Base-by-base conservation (phyloP, 1,140 invertebrate species). In the Micrasema minimum region DNA sequence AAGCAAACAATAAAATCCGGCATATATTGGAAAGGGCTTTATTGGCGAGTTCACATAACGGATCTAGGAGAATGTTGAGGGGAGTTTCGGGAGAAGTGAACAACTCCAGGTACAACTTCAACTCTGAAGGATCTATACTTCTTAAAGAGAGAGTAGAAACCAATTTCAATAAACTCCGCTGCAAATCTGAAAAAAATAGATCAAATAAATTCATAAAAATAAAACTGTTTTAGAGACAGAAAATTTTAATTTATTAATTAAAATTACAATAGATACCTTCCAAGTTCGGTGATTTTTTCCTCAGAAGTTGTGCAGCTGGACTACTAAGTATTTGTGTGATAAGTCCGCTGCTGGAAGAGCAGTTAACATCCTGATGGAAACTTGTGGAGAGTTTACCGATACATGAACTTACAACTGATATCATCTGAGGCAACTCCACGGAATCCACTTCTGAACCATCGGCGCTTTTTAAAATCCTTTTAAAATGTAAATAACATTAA, bases 1-100 rank as follows among this genome's bases (percentile, higher is more conserved):
- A 89, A 90, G 4, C 83, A 82, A 2, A 90, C 77, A 31, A 86
- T 86, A 64, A 84, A 88, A 72, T 88, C 87, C 0, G 89, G 89
- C 71, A 79, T 75, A 79, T 75, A 76, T 86, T 85, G 3, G 82
- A 81, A 37, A 80, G 77, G 14, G 83, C 82, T 4, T 77, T 76
- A 9, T 82, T 65, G 1, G 86, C 82, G 1, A 90, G 75, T 11
- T 83, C 83, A 26, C 78, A 79, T 12, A 90, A 79, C 9, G 88
- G 84, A 14, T 82, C 78, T 10, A 90, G 75, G 45, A 90, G 78
- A 20, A 81, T 75, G 48, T 81, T 76, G 35, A 90, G 72, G 2
- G 88, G 86, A 3, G 88, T 85, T 0, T 80, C 77, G 35, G 82
- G 72, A 2, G 77, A 78, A 77, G 87, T 87, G 71, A 89, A 87